A percentile compares a stretch with the other conserved stretches of the same genome.
Conservation (phyloP, 2,797 vertebrate genomes). For the Danionella dracula region DNA sequence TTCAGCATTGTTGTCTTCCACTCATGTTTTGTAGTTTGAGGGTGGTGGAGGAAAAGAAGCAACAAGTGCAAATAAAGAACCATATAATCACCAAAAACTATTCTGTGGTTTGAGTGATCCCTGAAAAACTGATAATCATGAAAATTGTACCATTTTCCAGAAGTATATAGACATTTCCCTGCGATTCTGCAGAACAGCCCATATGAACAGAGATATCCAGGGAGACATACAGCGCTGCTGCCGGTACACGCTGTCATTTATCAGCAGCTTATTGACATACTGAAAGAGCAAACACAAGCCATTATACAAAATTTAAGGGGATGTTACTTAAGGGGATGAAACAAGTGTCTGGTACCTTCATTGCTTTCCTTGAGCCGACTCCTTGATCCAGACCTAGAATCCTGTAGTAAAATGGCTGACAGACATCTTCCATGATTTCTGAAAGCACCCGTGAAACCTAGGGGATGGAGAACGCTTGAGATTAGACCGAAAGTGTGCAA, state of each 20-base stretch:
- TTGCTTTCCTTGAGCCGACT: conserved; percentile 44
- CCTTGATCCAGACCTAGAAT: conserved; percentile 44
- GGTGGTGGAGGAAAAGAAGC: too few species aligned
- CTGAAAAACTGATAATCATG: not conserved
- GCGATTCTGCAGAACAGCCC: conserved; percentile 80
- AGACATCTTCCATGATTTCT: conserved; percentile 64
- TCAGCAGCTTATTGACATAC: conserved; percentile 49
- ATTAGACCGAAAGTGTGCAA: not conserved
- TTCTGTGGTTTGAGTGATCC: too few species aligned
- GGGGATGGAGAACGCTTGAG: not conserved
- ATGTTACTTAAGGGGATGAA: not conserved
- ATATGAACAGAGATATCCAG: conserved; percentile 79
- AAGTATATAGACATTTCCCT: conserved; percentile 81
- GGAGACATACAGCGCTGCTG: conserved; percentile 54
- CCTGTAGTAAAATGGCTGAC: conserved; percentile 64
- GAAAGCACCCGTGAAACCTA: conserved; percentile 63
- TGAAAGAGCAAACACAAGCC: not conserved
- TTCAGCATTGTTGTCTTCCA: too few species aligned
- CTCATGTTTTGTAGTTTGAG: too few species aligned
- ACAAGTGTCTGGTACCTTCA: conserved; percentile 48
- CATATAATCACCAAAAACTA: too few species aligned
- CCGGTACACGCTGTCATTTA: conserved; percentile 52
- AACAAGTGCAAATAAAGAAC: too few species aligned
- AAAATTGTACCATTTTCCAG: conserved; percentile 79
- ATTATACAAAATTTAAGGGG: not conserved